Base-by-base conservation (phyloP, 1,140 invertebrate genomes). In the Propsilocerus akamusi region DNA sequence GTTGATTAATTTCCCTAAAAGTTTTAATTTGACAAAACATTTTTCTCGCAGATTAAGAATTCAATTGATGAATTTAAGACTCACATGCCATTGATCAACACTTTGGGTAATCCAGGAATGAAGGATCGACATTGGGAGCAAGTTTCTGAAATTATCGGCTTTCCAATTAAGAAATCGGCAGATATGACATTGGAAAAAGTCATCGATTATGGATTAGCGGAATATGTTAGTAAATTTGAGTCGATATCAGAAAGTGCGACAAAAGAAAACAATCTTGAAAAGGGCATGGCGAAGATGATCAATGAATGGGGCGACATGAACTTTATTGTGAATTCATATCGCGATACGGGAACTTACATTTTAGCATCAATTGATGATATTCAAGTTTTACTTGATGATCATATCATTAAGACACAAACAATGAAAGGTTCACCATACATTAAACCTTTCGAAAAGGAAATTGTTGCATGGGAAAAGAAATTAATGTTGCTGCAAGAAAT, bases 361-460 rank as follows among this genome's bases (percentile, higher is more conserved):
- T 70, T 97, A 52, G 83, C 89, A 1, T 81, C 86, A 50, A 77
- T 96, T 2, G 93, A 97, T 68, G 91, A 96, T 56, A 95, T 97
- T 60, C 93, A 97, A 70, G 66, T 93, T n/a, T 65, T 94, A 26
- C 65, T 97, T 17, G 94, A 97, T 67, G 93, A 97, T 67, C 93
- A 97, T 65, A 85, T 97, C 53, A 86, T 96, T 6, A 97, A 97
- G 68, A 91, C 91, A 12, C 91, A 96, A 66, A 96, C 92, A 1
- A 97, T 97, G 90, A 86, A 93, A 65, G 92, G 91, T 58, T 97
- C 92, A 10, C 86, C 92, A 1, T 97, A 93, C 59, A 95, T 97
- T 51, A 95, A 94, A 62, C 93, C 93, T 1, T 96, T 97, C 64
- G 88, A 86, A 63, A 75, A 75, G 50, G 74, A 77, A 55, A 86